These are phyloP conservation scores for Sepioteuthis lessoniana DNA, from an alignment of 2,888 invertebrate species.

Conservation along the genomic window DNA sequence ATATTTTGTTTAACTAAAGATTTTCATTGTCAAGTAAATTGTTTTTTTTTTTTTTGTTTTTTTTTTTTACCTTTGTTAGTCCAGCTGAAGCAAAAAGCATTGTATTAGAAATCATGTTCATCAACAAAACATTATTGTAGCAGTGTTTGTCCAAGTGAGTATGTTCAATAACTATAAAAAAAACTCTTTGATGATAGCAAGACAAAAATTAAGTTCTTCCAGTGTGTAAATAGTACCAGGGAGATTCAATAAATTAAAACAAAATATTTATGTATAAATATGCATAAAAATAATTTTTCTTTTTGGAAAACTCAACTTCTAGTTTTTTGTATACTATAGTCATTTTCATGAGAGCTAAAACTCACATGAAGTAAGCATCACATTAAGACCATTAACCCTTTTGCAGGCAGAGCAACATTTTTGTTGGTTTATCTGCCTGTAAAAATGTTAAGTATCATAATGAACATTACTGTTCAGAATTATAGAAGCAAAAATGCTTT, in stretches of 20 bases:
- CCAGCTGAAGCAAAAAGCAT: not conserved
- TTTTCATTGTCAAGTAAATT: too few relatives aligned
- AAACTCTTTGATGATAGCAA: not conserved
- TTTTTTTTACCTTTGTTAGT: not conserved
- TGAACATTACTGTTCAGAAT: too few relatives aligned
- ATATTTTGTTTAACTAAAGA: not conserved
- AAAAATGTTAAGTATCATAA: too few relatives aligned
- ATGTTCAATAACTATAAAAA: not conserved
- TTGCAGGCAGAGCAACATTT: too few relatives aligned
- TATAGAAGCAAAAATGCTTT: too few relatives aligned
- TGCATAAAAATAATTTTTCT: not conserved
- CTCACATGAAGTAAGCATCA: not conserved
- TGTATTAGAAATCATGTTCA: not conserved
- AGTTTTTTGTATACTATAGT: not conserved
- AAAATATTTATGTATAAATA: not conserved
- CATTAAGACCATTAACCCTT: not conserved
- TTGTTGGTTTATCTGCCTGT: too few relatives aligned
- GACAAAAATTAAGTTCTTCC: not conserved
- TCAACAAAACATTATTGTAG: constrained; percentile 42
- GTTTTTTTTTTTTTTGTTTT: too few relatives aligned
- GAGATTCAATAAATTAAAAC: not conserved
- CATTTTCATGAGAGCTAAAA: not conserved
- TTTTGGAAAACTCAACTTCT: not conserved
- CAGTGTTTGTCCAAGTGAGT: constrained; percentile 16
- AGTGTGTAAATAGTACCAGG: not conserved